Conservation (phyloP, 2,888 invertebrate genomes). For the Protophormia terraenovae region DNA sequence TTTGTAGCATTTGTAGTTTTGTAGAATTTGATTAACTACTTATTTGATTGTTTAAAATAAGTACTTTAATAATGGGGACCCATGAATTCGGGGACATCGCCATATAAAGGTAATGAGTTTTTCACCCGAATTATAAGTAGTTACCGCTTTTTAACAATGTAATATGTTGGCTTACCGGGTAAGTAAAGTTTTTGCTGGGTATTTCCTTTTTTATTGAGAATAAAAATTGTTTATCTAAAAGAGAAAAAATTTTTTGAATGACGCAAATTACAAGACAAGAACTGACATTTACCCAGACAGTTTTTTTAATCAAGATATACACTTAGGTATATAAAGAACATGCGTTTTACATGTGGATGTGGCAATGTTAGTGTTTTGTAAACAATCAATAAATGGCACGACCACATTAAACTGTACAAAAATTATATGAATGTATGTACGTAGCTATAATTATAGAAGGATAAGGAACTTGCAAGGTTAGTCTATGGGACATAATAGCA, state of each 20-base stretch:
- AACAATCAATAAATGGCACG: slow-evolving; percentile 34
- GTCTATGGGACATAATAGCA: neutral
- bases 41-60: no score
- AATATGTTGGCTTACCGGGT: no score
- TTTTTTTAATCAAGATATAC: slow-evolving; percentile 1
- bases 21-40: no score
- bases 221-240: no score
- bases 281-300: slow-evolving; percentile 2
- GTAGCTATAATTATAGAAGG: neutral
- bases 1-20: no score
- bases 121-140: no score
- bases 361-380: neutral
- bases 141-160: no score
- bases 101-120: no score
- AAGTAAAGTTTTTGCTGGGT: no score
- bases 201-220: no score
- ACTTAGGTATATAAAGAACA: neutral
- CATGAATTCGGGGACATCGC: no score
- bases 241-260: neutral
- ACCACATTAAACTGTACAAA: slow-evolving; percentile 10
- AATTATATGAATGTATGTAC: neutral
- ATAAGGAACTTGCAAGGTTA: neutral
- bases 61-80: no score
- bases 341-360: neutral
- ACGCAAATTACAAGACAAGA: neutral